Evolutionary conservation across 1,140 invertebrate genomes (phyloP).

Genomic region (Macrosteles quadrilineatus): DNA sequence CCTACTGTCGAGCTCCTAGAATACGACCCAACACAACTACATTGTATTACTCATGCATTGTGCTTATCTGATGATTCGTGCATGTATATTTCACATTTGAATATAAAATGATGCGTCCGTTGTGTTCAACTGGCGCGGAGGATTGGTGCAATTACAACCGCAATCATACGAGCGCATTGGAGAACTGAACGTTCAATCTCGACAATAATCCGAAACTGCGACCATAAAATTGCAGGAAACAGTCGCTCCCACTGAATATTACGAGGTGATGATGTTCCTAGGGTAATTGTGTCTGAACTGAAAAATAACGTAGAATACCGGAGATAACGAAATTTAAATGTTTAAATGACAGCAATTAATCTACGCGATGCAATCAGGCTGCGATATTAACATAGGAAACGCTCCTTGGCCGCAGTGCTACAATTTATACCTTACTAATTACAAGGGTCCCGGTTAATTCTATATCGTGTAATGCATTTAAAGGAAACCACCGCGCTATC

Average conservation of each 20-base stretch:
- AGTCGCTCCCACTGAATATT: not conserved
- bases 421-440: constrained; percentile 17
- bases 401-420: not conserved
- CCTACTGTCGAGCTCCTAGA: too few relatives aligned
- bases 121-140: not conserved
- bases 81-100: too few relatives aligned
- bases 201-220: not conserved
- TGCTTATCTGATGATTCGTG: too few relatives aligned
- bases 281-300: not conserved
- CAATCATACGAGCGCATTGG: not conserved
- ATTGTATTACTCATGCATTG: too few relatives aligned
- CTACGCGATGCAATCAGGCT: not conserved
- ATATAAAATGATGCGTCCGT: too few relatives aligned
- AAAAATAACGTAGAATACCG: not conserved
- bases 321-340: not conserved
- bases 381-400: not conserved
- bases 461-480: not conserved
- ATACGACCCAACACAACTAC: too few relatives aligned
- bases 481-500: not conserved
- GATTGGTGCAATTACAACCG: not conserved
- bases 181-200: not conserved
- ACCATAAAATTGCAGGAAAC: not conserved
- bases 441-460: not conserved
- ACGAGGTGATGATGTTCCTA: not conserved
- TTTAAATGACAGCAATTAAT: constrained; percentile 12